phyloP scores from a whole-genome alignment of 2,113 vertebrate genomes.

The Piaya cayana region DNA sequence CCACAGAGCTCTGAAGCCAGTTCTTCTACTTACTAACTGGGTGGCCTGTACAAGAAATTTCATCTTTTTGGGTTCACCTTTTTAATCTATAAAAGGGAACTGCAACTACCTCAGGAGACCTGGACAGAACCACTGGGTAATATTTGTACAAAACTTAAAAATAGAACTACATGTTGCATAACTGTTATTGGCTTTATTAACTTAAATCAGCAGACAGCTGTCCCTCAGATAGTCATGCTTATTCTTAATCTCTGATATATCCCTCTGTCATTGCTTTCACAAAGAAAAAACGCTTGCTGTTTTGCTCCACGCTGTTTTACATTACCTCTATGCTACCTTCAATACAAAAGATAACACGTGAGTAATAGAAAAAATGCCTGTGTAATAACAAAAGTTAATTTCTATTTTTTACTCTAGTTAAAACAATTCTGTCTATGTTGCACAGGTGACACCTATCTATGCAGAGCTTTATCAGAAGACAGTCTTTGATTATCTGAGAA shows the following conservation, averaged over 20 bases:
- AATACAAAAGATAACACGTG: background rate
- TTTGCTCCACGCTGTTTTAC: background rate
- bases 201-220: constrained; percentile 21
- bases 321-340: background rate
- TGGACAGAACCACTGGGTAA: background rate
- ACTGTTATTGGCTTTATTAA: background rate
- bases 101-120: background rate
- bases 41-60: background rate
- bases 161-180: background rate
- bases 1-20: constrained; percentile 17
- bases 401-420: background rate
- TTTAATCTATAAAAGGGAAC: background rate
- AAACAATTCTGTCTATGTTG: background rate
- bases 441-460: background rate
- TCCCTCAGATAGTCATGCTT: constrained; percentile 7
- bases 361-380: background rate
- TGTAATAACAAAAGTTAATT: background rate
- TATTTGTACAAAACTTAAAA: background rate
- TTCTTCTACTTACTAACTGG: constrained; percentile 24
- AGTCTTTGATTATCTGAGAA: background rate
- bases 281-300: background rate
- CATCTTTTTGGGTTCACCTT: background rate
- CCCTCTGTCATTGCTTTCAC: background rate
- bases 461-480: background rate
- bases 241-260: constrained; percentile 17